These are phyloP conservation scores for Dyspetes luteomarginatus DNA, from an alignment of 2,888 invertebrate genomes.

Conservation along the genomic window DNA sequence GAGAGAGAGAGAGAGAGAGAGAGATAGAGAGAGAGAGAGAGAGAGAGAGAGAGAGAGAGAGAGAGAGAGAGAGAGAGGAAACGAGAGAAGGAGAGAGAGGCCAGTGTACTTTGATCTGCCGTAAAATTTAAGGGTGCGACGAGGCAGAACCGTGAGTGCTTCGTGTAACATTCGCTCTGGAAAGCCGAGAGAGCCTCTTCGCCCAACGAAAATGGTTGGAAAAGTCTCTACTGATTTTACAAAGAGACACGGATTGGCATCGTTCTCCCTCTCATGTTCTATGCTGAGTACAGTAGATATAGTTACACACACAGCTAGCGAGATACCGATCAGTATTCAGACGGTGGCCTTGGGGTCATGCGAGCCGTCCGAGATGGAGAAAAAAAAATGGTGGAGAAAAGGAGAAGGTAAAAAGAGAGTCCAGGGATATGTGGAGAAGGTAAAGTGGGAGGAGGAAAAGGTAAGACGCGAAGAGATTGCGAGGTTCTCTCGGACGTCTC, in stretches of 20 bases:
- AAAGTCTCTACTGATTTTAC: conserved; percentile 76
- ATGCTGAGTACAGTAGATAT: conserved; percentile 32
- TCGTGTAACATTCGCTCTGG: conserved; percentile 30
- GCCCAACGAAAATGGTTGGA: conserved; percentile 69
- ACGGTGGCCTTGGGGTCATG: conserved; percentile 72
- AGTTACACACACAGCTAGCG: conserved; percentile 24
- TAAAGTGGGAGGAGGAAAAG: conserved; percentile 16
- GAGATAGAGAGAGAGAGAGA: conserved; percentile 66
- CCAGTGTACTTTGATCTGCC: conserved; percentile 67
- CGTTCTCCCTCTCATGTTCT: conserved; percentile 55
- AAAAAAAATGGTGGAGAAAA: conserved; percentile 34
- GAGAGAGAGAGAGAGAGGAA: conserved; percentile 64
- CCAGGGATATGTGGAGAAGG: conserved; percentile 38
- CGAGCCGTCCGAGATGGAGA: conserved; percentile 60
- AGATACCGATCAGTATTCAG: conserved; percentile 73
- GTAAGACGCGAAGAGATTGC: conserved; percentile 42
- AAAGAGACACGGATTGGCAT: conserved; percentile 73
- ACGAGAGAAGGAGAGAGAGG: conserved; percentile 68
- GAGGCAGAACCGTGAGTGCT: conserved; percentile 55
- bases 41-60: conserved; percentile 56
- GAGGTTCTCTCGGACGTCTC: conserved; percentile 61
- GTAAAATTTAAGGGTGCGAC: conserved; percentile 64
- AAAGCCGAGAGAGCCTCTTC: conserved; percentile 50
- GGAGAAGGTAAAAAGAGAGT: conserved; percentile 45
- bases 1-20: conserved; percentile 66